These are phyloP conservation scores for Hyperoodon ampullatus DNA, from an alignment of 2,113 vertebrate genomes.

Conservation along the genomic window DNA sequence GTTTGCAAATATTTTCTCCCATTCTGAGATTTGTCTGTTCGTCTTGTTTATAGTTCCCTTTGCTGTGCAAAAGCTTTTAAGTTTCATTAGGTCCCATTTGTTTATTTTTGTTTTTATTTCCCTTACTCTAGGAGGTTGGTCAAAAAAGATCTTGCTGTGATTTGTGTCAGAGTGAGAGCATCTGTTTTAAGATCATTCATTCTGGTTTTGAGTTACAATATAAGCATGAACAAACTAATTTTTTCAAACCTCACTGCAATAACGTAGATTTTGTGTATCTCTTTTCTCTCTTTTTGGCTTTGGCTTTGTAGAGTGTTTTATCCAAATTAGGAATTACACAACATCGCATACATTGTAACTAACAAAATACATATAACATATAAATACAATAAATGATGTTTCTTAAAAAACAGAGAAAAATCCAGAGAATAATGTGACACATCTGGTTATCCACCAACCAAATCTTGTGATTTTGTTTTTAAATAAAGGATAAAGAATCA, in stretches of 20 bases:
- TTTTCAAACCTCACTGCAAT: background rate
- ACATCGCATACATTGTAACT: background rate
- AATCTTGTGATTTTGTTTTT: background rate
- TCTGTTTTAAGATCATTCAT: background rate
- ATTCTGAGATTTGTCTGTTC: too few relatives aligned
- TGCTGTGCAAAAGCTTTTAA: too few relatives aligned
- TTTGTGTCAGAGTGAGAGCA: background rate
- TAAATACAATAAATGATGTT: background rate
- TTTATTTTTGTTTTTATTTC: too few relatives aligned
- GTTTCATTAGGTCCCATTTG: too few relatives aligned
- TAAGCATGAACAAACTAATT: background rate
- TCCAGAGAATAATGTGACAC: background rate
- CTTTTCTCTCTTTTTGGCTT: background rate
- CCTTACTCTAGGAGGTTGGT: too few relatives aligned
- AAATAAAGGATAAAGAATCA: background rate
- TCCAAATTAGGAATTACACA: background rate
- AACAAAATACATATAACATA: background rate
- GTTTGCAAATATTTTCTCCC: too few relatives aligned
- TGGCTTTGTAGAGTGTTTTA: background rate
- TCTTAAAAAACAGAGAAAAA: background rate
- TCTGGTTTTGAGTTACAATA: background rate
- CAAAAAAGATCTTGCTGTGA: too few relatives aligned
- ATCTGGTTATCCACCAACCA: background rate
- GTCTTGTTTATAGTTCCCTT: too few relatives aligned
- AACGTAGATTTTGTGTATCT: background rate